Percentiles rank a stretch among this genome's conserved stretches.
These are phyloP conservation scores for Rhynchophorus ferrugineus DNA, from an alignment of 1,140 invertebrate species.

Conservation along the genomic window DNA sequence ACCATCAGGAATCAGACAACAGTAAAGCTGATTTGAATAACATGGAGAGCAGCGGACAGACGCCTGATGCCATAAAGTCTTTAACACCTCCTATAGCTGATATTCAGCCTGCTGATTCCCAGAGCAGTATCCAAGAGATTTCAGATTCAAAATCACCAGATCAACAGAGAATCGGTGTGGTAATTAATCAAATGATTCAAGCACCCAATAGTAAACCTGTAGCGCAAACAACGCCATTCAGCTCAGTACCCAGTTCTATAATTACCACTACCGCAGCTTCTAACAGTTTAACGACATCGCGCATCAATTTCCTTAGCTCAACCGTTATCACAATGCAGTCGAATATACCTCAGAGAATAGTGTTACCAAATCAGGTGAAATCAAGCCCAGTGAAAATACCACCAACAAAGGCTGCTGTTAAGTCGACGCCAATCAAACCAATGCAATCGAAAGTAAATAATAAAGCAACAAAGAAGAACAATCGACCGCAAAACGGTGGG, in stretches of 20 bases:
- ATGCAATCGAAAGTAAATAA: conserved; percentile 42
- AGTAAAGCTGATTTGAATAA: conserved; percentile 16
- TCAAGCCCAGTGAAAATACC: conserved; percentile 42
- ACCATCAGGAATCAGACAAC: conserved; percentile 6
- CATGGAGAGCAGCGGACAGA: conserved; percentile 17
- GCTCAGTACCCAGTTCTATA: conserved; percentile 30
- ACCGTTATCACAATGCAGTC: conserved; percentile 32
- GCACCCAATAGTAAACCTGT: conserved; percentile 37
- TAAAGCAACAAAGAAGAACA: conserved; percentile 27
- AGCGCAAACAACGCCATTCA: conserved; percentile 33
- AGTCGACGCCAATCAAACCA: conserved; percentile 48
- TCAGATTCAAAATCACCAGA: conserved; percentile 32
- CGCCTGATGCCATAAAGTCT: conserved; percentile 27
- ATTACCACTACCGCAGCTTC: conserved; percentile 38
- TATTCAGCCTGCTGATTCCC: conserved; percentile 42
- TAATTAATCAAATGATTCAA: conserved; percentile 9
- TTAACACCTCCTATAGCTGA: conserved; percentile 40
- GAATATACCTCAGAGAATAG: conserved; percentile 40
- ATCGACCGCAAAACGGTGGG: conserved; percentile 22
- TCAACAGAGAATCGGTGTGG: not conserved
- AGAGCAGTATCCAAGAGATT: conserved; percentile 32
- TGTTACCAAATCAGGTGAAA: conserved; percentile 39
- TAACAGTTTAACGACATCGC: conserved; percentile 34
- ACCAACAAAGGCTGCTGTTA: conserved; percentile 46
- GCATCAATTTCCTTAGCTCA: conserved; percentile 39